phyloP scores from a whole-genome alignment of 2,113 vertebrate species.

The Eidolon helvum region DNA sequence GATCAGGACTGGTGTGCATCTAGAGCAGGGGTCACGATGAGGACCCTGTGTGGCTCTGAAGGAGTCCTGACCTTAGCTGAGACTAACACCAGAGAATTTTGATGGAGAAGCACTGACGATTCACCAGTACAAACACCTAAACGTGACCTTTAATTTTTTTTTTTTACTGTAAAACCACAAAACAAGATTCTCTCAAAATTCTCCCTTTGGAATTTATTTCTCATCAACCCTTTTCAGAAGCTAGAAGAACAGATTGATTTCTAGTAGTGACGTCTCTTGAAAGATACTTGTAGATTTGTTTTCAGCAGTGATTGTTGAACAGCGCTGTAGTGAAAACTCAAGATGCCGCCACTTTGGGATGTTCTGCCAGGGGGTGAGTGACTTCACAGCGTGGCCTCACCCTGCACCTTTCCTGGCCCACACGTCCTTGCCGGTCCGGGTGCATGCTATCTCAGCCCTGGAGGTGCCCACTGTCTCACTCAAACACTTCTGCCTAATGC shows the following conservation, averaged over 20 bases:
- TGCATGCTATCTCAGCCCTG: not conserved
- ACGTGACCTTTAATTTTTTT: not conserved
- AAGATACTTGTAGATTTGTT: not conserved
- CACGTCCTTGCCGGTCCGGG: not conserved
- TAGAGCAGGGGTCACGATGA: not conserved
- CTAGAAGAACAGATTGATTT: not conserved
- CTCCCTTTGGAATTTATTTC: conserved; percentile 7
- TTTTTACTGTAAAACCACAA: not conserved
- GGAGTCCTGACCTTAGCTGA: not conserved
- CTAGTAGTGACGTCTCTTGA: not conserved
- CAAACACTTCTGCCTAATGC: not conserved
- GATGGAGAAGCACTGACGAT: not conserved
- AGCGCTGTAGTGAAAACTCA: not conserved
- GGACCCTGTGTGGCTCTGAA: not conserved
- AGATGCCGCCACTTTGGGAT: not conserved
- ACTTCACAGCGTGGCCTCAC: too few species aligned
- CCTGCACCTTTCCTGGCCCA: not conserved
- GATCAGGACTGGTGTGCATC: not conserved
- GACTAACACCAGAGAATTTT: not conserved
- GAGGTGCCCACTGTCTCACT: not conserved
- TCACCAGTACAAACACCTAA: not conserved
- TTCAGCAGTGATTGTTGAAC: not conserved
- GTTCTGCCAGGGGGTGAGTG: not conserved
- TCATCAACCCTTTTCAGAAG: not conserved
- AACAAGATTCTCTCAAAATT: not conserved